phyloP scores from a whole-genome alignment of 2,797 vertebrate species.

The Gila robusta region DNA sequence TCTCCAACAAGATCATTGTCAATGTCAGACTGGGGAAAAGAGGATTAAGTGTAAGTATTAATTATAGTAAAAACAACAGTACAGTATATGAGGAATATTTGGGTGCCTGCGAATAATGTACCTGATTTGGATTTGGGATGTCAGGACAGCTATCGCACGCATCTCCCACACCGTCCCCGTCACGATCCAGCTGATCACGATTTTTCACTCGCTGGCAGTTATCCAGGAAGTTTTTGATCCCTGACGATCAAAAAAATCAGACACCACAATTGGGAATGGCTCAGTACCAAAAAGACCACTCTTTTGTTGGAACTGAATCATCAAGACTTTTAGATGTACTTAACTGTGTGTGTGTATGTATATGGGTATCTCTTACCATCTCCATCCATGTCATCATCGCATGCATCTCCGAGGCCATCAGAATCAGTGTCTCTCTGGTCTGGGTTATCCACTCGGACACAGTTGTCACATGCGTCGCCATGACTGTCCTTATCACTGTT shows the following conservation, averaged over 20 bases:
- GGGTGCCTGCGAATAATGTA: conserved; percentile 60
- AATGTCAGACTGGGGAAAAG: conserved; percentile 87
- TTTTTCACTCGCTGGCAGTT: conserved; percentile 93
- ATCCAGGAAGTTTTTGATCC: conserved; percentile 94
- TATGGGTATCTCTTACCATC: conserved; percentile 82
- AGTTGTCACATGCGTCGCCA: conserved; percentile 98
- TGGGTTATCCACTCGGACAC: conserved; percentile 86
- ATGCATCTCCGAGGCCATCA: conserved; percentile 93
- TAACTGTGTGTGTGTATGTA: neutral
- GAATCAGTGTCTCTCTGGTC: conserved; percentile 95
- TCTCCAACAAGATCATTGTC: conserved; percentile 97
- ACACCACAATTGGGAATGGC: neutral
- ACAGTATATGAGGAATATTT: neutral
- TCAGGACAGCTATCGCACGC: conserved; percentile 97
- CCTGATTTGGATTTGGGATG: conserved; percentile 97
- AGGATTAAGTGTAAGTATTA: neutral
- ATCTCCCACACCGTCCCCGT: conserved; percentile 94
- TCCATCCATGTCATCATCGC: conserved; percentile 98
- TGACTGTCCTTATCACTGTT: conserved; percentile 94
- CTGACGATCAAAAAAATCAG: conserved; percentile 69
- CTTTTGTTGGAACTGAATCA: neutral
- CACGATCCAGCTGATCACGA: conserved; percentile 87
- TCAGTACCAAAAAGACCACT: neutral
- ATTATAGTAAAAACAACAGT: neutral
- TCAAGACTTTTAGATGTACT: neutral